Conservation (phyloP, 2,113 vertebrate species). For the Antechinus stuartii region DNA sequence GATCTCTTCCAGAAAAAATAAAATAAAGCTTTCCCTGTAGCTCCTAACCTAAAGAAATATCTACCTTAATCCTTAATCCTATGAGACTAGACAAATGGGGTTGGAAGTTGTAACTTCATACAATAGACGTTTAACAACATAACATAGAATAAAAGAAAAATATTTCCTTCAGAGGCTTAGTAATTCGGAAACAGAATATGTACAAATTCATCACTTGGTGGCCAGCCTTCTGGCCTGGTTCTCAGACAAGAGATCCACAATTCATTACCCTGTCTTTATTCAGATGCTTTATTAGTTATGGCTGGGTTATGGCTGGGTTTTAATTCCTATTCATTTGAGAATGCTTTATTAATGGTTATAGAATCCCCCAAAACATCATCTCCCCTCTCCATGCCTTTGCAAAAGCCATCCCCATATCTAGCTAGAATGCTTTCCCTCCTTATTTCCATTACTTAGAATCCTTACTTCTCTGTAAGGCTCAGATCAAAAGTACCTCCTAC, state of each 20-base stretch:
- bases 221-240: too few species aligned
- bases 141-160: not conserved
- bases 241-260: too few species aligned
- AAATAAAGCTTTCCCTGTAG: not conserved
- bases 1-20: conserved; percentile 6
- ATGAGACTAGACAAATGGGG: too few species aligned
- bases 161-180: not conserved
- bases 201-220: not conserved
- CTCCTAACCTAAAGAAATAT: not conserved
- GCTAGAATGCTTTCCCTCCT: not conserved
- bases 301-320: not conserved
- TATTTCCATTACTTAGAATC: not conserved
- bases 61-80: not conserved
- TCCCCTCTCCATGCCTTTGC: not conserved
- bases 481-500: not conserved
- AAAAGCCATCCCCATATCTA: not conserved
- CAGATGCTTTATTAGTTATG: too few species aligned
- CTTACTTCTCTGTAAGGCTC: not conserved
- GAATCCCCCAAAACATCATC: not conserved
- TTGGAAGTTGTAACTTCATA: not conserved
- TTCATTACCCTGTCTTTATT: too few species aligned
- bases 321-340: not conserved
- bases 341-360: not conserved
- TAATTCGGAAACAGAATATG: not conserved
- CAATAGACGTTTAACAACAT: not conserved